Evolutionary conservation across 35 echinoderm and acorn worm species (phyloP), one percentile per base, ranked within the genome.

Genomic region (Ophioderma brevispina): DNA sequence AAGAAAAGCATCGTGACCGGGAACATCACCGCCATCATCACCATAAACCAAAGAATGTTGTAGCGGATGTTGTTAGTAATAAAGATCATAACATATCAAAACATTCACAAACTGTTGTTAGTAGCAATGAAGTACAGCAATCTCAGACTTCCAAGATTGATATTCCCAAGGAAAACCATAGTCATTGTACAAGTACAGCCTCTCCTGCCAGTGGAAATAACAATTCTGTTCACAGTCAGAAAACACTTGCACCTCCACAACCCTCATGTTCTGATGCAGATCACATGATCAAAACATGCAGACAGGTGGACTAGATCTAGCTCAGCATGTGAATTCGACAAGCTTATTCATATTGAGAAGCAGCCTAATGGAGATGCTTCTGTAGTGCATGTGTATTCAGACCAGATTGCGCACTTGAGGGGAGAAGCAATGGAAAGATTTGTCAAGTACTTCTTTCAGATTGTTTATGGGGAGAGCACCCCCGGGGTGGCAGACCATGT

Each of bases 301-400:
- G 77, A 80, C 31, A 55, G 31, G 0, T 25, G n/a, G 25, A 39
- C 34, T 15, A 81, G 40, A 25, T 13, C 1, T 1, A 35, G 1
- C 43, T 64, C 33, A 17, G 76, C 90, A 19, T 87, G 89, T 40
- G 84, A 95, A 41, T 95, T 95, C 81, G 84, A 90, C 8, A 95
- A 93, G 59, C 94, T 91, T 52, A 89, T 99, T 18, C 97, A 99
- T 77, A 89, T 99, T 77, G 97, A 99, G 39, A 32, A 76, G 6
- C 93, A 95, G 42, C 84, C 94, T 35, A 99, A 99, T 86, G 97
- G 97, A 17, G 97, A 89, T 76, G 97, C 97, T 10, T 91, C 89
- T 31, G 97, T 99, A 10, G 64, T 99, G 35, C 97, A 99, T 86
- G 97, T 95, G 30, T 99, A 93, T 80, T 87, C 90, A 36, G 82